These are phyloP conservation scores for Equus quagga DNA, from an alignment of 2,113 vertebrate species.

Conservation along the genomic window DNA sequence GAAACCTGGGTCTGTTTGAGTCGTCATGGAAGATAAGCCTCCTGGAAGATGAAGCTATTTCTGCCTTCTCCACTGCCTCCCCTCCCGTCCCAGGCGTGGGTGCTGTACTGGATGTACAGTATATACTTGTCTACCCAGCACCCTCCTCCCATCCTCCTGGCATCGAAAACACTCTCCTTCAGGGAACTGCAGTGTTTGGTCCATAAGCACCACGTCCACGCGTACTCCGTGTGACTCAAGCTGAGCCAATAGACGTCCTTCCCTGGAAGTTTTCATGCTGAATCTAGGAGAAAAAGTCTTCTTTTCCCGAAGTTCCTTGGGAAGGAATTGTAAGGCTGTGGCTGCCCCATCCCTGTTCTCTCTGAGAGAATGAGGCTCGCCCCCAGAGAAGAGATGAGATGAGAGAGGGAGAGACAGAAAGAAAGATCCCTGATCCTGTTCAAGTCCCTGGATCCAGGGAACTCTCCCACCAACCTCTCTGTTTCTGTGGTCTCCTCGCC, in stretches of 20 bases:
- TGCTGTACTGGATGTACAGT: background rate
- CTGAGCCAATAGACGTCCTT: background rate
- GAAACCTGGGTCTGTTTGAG: background rate
- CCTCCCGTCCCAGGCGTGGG: background rate
- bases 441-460: background rate
- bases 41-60: background rate
- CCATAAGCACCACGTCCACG: background rate
- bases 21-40: background rate
- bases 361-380: background rate
- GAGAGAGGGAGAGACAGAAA: background rate
- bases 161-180: background rate
- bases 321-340: background rate
- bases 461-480: background rate
- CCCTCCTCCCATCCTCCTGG: background rate
- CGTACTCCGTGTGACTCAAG: background rate
- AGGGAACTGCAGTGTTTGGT: background rate
- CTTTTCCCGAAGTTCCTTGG: background rate
- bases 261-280: background rate
- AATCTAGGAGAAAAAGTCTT: background rate
- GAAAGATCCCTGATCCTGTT: background rate
- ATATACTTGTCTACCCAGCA: accelerated
- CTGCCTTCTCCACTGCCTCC: too few species aligned
- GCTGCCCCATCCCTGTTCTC: background rate
- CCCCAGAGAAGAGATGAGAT: background rate
- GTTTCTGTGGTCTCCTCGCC: background rate